Evolutionary conservation across 1,140 invertebrate genomes (phyloP), one percentile per base, ranked within the genome.

Genomic region (Diachasmimorpha longicaudata): DNA sequence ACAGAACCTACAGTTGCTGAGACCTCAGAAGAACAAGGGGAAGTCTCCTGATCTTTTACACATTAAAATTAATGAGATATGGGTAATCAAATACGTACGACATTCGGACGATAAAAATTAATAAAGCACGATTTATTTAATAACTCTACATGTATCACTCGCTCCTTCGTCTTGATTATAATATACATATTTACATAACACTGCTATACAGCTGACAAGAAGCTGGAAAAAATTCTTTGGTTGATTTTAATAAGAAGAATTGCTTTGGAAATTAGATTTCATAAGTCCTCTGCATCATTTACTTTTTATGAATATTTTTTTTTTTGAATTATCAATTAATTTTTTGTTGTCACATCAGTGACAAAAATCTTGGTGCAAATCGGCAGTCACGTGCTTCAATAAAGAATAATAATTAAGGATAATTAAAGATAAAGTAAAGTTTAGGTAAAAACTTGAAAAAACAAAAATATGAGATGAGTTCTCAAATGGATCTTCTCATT

Each of bases 101-200:
- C 6, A 25, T 63, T 31, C 10, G 10, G 58, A 63, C 58, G 58
- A 58, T 73, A 73, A 55, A 52, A 72, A 68, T 74, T 48, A 79
- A 78, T 78, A 79, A 85, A 84, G 83, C 81, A 83, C 78, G 77
- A 79, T 84, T 82, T 82, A 83, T 84, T 80, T 77, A 75, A 77
- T 81, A 70, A 79, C 75, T 81, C 80, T 83, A 84, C 73, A 83
- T 77, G 48, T 83, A 85, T 84, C 79, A 84, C 81, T 78, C 78
- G 80, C 79, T 82, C 79, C 19, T 21, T 68, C 10, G 21, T 48
- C 81, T 80, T 80, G 79, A 78, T 79, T 79, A 77, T 70, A 83
- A 84, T 84, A 83, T 85, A 85, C 81, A 85, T 85, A 84, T 85
- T 77, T 85, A 85, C 84, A 85, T 46, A 80, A 72, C 78, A 75